Base-by-base conservation (phyloP, 1,140 invertebrate species). In the Pemphigus obesinymphae region DNA sequence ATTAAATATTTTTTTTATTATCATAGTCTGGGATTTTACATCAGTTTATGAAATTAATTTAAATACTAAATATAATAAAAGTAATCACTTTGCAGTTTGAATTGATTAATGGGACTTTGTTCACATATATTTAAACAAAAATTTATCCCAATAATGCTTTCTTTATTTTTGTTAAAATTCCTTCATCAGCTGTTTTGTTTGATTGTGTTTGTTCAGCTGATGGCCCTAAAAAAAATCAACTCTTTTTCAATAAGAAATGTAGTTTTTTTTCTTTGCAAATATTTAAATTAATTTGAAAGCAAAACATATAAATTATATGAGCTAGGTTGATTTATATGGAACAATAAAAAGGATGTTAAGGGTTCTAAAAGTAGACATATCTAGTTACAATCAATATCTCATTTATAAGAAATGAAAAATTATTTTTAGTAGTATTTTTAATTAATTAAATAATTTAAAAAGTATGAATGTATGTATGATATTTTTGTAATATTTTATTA, bases 81-180 rank as follows among this genome's bases (percentile, higher is more conserved):
- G 48, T 55, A 34, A 23, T 76, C 58, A 55, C 53, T 58, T 76
- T 76, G 3, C 34, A 34, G 10, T 37, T 55, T 23, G 40, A 40
- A 58, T 34, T 37, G 29, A 1, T 23, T 34, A 76, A 58, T 13
- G 34, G 34, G 31, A 37, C 37, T 37, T 55, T 23, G 40, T 37
- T 76, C 20, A 5, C 40, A 37, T 3, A 37, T 58, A 55, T 55
- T 53, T 23, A 37, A 40, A n/a, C 20, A 73, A 26, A 11, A 61
- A 43, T 20, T n/a, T 80, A 80, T 58, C 76, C 76, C 76, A 58
- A 43, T 17, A 80, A 40, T 17, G 76, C 76, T 80, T 80, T 80
- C 40, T 80, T 80, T 63, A 80, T 80, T 80, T 80, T 80, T 61
- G 76, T n/a, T 8, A 80, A 61, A 37, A 80, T 61, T 20, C 76